Evolutionary conservation across 2,113 vertebrate species (phyloP).

Genomic region (Burhinus oedicnemus): DNA sequence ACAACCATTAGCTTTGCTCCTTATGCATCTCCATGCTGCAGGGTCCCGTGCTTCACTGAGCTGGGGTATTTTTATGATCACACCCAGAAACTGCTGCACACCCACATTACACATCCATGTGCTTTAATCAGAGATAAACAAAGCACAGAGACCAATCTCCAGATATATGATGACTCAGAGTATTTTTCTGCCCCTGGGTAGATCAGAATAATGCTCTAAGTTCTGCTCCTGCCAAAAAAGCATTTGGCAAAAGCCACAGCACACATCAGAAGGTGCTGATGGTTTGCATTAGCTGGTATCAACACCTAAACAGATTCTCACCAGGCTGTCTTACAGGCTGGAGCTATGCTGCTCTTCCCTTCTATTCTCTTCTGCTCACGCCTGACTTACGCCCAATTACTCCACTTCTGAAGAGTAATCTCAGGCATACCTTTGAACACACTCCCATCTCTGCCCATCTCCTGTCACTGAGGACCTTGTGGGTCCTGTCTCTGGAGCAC

Average conservation of each 20-base stretch:
- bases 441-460: not conserved
- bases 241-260: not conserved
- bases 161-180: not conserved
- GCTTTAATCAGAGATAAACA: slow-evolving; percentile 6
- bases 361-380: not conserved
- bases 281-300: not conserved
- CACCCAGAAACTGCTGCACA: slow-evolving; percentile 17
- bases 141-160: not conserved
- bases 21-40: not conserved
- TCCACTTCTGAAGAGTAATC: not conserved
- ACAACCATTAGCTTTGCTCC: not conserved
- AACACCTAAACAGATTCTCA: not conserved
- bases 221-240: slow-evolving; percentile 1
- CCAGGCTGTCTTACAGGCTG: not conserved
- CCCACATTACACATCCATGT: not conserved
- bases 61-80: not conserved
- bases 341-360: not conserved
- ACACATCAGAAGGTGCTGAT: not conserved
- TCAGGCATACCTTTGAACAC: not conserved
- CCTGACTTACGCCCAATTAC: not conserved
- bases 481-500: not conserved
- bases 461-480: not conserved
- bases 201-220: not conserved
- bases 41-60: not conserved
- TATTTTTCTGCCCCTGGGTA: not conserved